phyloP scores from a whole-genome alignment of 23 tunicate species.

The Trididemnum clinides region DNA sequence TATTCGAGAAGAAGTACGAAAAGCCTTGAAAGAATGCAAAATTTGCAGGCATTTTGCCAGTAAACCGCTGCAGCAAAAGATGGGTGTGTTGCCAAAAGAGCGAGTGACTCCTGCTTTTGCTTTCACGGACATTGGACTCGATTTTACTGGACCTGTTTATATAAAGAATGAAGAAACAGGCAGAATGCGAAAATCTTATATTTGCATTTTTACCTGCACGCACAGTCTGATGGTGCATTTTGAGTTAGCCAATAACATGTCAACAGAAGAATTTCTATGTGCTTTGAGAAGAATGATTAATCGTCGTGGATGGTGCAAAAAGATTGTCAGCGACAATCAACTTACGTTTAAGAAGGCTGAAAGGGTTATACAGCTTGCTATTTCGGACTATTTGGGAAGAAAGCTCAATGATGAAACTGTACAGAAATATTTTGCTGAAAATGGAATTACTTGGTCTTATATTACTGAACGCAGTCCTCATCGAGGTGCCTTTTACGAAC shows the following conservation, averaged over 20 bases:
- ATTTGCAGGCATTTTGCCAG: not conserved
- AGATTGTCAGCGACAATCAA: conserved; percentile 9
- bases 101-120: not conserved
- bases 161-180: not conserved
- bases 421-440: not conserved
- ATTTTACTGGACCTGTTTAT: conserved; percentile 7
- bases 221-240: not conserved
- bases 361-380: not conserved
- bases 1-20: not conserved
- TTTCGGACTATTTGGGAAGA: conserved; percentile 13
- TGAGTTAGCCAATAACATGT: conserved; percentile 1
- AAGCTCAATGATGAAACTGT: not conserved
- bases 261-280: conserved; percentile 1
- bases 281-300: conserved; percentile 16
- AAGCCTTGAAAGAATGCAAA: not conserved
- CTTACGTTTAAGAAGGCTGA: conserved; percentile 7
- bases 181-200: not conserved
- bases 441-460: not conserved
- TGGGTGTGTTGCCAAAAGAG: not conserved
- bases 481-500: not conserved
- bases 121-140: not conserved
- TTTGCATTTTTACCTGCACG: conserved; percentile 12
- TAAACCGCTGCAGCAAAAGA: not conserved
- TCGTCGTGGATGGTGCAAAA: not conserved
- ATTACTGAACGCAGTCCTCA: conserved; percentile 3